Percentiles rank a stretch among this genome's conserved stretches.
These are phyloP conservation scores for Cheilosia soror DNA, from an alignment of 2,888 invertebrate genomes.

Conservation along the genomic window DNA sequence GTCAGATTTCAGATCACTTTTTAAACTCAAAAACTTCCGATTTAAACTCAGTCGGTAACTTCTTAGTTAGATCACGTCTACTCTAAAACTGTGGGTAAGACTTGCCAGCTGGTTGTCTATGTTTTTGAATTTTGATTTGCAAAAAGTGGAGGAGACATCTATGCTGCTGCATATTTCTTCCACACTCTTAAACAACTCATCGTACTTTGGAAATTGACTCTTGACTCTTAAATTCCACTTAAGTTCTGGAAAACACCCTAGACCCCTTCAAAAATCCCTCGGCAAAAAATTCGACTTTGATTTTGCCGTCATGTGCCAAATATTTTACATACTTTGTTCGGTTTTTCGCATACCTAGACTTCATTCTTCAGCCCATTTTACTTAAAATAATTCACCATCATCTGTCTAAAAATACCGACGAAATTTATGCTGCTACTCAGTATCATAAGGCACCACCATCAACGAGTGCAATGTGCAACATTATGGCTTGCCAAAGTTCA, in stretches of 20 bases:
- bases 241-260: background rate
- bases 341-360: background rate
- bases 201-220: background rate
- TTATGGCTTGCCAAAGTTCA: slow-evolving; percentile 52
- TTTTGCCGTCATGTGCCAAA: slow-evolving; percentile 13
- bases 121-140: too few relatives aligned
- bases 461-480: slow-evolving; percentile 48
- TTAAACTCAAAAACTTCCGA: too few relatives aligned
- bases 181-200: background rate
- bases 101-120: too few relatives aligned
- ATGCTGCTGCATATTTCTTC: background rate
- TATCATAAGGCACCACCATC: slow-evolving; percentile 5
- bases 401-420: slow-evolving; percentile 31
- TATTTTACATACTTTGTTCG: slow-evolving; percentile 1
- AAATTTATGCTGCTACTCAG: slow-evolving; percentile 23
- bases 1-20: background rate
- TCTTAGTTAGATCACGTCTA: too few relatives aligned
- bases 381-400: slow-evolving; percentile 3
- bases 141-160: too few relatives aligned
- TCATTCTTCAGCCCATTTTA: slow-evolving; percentile 1
- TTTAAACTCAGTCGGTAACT: too few relatives aligned
- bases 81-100: too few relatives aligned
- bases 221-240: too few relatives aligned
- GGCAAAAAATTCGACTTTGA: background rate
- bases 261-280: slow-evolving; percentile 16